phyloP scores from a whole-genome alignment of 1,140 invertebrate genomes.

The Leguminivora glycinivorella region DNA sequence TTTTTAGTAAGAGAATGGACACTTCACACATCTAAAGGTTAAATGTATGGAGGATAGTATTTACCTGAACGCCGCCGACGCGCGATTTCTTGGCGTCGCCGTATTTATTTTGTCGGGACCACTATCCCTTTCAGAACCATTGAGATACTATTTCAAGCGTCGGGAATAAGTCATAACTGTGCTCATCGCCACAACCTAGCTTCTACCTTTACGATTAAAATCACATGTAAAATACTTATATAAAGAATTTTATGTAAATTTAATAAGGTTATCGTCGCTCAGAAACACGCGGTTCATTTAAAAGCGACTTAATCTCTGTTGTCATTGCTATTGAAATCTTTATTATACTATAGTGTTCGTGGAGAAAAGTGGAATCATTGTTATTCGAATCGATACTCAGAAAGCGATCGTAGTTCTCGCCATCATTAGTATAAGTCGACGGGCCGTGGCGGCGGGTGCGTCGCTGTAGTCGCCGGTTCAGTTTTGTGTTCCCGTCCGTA shows the following conservation, averaged over 20 bases:
- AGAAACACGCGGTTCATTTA: slow-evolving; percentile 15
- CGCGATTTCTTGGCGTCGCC: too few species aligned
- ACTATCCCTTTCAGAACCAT: not conserved
- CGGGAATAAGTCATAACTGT: slow-evolving; percentile 6
- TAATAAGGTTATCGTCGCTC: slow-evolving; percentile 17
- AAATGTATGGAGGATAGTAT: too few species aligned
- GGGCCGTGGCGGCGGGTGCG: slow-evolving; percentile 38
- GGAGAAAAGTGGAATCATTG: not conserved
- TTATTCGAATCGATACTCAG: slow-evolving; percentile 12
- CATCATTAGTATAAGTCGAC: not conserved
- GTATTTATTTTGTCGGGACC: not conserved
- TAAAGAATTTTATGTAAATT: slow-evolving; percentile 10
- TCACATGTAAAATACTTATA: slow-evolving; percentile 23
- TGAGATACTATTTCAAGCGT: slow-evolving; percentile 12
- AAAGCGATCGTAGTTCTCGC: not conserved
- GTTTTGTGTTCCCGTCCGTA: slow-evolving; percentile 76
- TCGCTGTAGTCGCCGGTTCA: slow-evolving; percentile 56
- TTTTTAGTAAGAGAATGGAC: too few species aligned
- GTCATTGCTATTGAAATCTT: slow-evolving; percentile 12
- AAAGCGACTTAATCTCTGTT: slow-evolving; percentile 15
- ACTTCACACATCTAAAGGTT: too few species aligned
- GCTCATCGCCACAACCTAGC: slow-evolving; percentile 19
- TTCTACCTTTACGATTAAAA: slow-evolving; percentile 18
- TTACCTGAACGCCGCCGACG: too few species aligned
- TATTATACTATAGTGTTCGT: slow-evolving; percentile 19